These are phyloP conservation scores for Rhaphigaster nebulosa DNA, from an alignment of 2,888 invertebrate genomes.

Conservation along the genomic window DNA sequence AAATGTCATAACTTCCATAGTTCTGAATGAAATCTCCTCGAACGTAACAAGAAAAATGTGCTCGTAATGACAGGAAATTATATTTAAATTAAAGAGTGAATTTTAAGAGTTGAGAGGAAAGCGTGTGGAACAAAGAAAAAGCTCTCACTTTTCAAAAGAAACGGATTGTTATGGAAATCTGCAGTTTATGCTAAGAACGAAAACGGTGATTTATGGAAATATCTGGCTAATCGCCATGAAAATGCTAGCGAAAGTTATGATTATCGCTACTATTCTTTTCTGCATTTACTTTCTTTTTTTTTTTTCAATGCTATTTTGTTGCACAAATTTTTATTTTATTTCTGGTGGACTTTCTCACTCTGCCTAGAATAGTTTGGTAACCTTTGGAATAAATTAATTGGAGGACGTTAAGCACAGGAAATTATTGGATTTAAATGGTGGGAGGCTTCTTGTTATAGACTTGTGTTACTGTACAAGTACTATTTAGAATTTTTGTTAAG, in stretches of 20 bases:
- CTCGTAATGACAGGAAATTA: neutral
- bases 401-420: neutral
- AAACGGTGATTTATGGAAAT: conserved; percentile 17
- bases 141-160: conserved; percentile 21
- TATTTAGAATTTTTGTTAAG: too few relatives aligned
- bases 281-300: neutral
- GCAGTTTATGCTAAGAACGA: neutral
- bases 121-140: neutral
- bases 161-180: conserved; percentile 3
- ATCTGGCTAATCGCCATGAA: neutral
- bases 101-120: neutral
- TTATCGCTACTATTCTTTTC: neutral
- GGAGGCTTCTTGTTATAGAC: too few relatives aligned
- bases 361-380: neutral
- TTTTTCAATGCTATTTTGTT: neutral
- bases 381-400: neutral
- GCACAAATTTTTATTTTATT: neutral
- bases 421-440: too few relatives aligned
- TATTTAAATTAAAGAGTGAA: neutral
- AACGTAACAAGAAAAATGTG: neutral
- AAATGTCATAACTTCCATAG: too few relatives aligned
- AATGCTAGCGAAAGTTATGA: neutral
- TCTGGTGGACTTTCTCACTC: neutral
- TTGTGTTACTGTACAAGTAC: too few relatives aligned
- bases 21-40: neutral